These are phyloP conservation scores for Drosophila equinoxialis DNA, from an alignment of 1,140 invertebrate species.

Conservation along the genomic window DNA sequence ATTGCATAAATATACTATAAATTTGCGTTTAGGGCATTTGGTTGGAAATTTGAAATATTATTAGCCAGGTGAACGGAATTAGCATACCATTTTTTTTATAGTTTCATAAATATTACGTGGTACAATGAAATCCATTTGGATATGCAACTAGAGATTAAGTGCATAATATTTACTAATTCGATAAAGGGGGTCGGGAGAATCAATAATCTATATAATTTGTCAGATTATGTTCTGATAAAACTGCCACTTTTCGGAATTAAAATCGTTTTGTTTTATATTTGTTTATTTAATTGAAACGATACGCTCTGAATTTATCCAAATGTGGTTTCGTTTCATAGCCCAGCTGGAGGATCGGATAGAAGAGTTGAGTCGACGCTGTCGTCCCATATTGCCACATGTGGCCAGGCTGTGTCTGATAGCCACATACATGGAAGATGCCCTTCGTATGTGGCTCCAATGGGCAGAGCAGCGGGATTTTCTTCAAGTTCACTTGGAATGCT, in stretches of 20 bases:
- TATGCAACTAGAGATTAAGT: background rate
- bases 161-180: background rate
- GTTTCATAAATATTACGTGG: background rate
- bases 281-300: background rate
- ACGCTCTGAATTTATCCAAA: background rate
- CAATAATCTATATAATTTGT: constrained; percentile 13
- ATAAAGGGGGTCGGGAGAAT: background rate
- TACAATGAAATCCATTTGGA: background rate
- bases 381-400: constrained; percentile 25
- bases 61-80: constrained; percentile 16
- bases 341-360: constrained; percentile 22
- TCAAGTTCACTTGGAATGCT: constrained; percentile 21
- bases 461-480: constrained; percentile 12
- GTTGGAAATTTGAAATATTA: constrained; percentile 33
- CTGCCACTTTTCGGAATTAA: constrained; percentile 8
- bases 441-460: constrained; percentile 45
- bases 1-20: constrained; percentile 26
- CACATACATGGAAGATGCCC: constrained; percentile 43
- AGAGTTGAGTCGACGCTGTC: constrained; percentile 28
- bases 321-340: constrained; percentile 7
- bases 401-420: constrained; percentile 44
- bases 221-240: constrained; percentile 4
- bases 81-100: background rate
- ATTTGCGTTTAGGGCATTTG: constrained; percentile 39
- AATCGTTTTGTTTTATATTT: constrained; percentile 19